Base-by-base conservation (phyloP, 1,140 invertebrate genomes). In the Psix sp. region DNA sequence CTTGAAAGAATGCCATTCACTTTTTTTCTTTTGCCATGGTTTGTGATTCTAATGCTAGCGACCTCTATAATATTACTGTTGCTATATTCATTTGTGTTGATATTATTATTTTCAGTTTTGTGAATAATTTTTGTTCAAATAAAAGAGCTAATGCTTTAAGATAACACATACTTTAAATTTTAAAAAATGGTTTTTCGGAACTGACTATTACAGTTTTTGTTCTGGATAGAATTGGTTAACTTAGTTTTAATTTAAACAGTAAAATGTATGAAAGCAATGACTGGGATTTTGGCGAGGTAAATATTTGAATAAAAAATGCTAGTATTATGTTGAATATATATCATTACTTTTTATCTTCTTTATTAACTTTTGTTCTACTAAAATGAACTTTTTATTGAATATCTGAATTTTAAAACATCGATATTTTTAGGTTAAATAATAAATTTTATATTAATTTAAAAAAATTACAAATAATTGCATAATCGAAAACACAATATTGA, bases 181-280 rank as follows among this genome's bases (percentile, higher is more conserved):
- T 3, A 33, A 10, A 33, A 11, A 33, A 10, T 33, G 3, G 29
- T 10, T 3, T 33, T 11, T n/a, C 29, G 29, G 4, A 10, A 5
- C 21, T 10, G 29, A 6, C 3, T 10, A 33, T 33, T 33, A 33
- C 5, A 33, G 21, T 9, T 5, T 5, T 5, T 24, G 9, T 24
- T 24, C 4, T 24, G 4, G 9, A 24, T 24, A 24, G 4, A 24
- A 5, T 24, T 24, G 9, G 9, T 9, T 9, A 24, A 24, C 9
- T 24, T 24, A 6, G n/a, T 35, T 35, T 10, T 35, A 10, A 35
- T 35, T 13, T n/a, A 35, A 11, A 45, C 20, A 16, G 4, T 26
- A 54, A 18, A 31, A 54, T 54, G 51, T 54, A n/a, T 42, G 36
- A 54, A 54, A 29, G n/a, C 16, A 15, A 54, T 52, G 35, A 52